Percentiles rank a stretch among this genome's conserved stretches.
phyloP scores from a whole-genome alignment of 2,113 vertebrate genomes.

The Ahaetulla prasina region DNA sequence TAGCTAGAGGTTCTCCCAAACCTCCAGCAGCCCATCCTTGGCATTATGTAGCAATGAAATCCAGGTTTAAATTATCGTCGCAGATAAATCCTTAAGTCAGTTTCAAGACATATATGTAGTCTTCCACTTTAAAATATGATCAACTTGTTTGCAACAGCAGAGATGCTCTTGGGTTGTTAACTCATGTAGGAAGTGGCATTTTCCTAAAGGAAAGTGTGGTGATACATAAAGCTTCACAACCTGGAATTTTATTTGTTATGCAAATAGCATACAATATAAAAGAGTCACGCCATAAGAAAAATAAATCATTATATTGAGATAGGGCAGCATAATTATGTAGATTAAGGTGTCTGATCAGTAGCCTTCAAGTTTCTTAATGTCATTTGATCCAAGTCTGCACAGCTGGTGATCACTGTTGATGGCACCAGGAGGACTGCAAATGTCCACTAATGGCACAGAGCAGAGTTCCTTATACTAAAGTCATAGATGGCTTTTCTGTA shows the following conservation, averaged over 20 bases:
- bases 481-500: background rate
- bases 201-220: background rate
- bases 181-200: background rate
- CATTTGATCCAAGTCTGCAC: background rate
- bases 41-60: background rate
- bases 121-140: background rate
- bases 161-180: background rate
- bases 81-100: background rate
- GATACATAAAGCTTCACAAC: background rate
- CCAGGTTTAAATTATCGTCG: background rate
- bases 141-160: background rate
- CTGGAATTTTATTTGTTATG: background rate
- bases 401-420: background rate
- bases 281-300: background rate
- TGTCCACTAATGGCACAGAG: background rate
- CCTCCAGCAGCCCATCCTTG: background rate
- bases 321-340: background rate
- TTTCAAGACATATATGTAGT: background rate
- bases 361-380: too few relatives aligned
- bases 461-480: background rate
- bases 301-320: background rate
- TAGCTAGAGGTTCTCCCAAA: too few relatives aligned
- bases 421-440: background rate
- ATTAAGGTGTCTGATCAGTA: background rate
- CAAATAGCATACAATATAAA: background rate